Conservation (phyloP, 2,888 invertebrate genomes). For the Aporophyla lueneburgensis region DNA sequence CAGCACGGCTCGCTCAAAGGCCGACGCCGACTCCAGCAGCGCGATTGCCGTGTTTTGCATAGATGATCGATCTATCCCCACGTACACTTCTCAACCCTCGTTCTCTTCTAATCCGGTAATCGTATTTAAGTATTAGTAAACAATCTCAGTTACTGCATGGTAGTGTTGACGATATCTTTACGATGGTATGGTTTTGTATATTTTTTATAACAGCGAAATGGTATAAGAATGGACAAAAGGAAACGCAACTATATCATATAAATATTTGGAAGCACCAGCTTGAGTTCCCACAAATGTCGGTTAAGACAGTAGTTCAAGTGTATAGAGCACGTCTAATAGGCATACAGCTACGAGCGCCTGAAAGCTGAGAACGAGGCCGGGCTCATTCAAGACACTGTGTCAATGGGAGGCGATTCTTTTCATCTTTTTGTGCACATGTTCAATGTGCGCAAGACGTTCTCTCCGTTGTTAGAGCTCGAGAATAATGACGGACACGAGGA, state of each 20-base stretch:
- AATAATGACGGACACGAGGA: conserved; percentile 64
- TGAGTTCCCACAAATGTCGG: conserved; percentile 66
- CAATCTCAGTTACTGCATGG: conserved; percentile 65
- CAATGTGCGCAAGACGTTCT: conserved; percentile 75
- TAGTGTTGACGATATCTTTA: conserved; percentile 73
- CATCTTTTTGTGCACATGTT: conserved; percentile 79
- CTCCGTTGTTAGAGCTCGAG: conserved; percentile 58
- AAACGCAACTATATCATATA: conserved; percentile 51
- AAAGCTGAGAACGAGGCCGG: conserved; percentile 85
- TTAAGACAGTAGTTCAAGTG: conserved; percentile 68
- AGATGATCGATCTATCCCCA: conserved; percentile 82
- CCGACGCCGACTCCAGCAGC: conserved; percentile 87
- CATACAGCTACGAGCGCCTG: conserved; percentile 77
- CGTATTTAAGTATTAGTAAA: conserved; percentile 71
- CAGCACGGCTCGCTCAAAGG: conserved; percentile 87
- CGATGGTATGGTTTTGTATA: conserved; percentile 83
- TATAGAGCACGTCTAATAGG: conserved; percentile 75
- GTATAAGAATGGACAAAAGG: conserved; percentile 45
- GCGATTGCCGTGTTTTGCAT: conserved; percentile 90
- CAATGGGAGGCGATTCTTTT: conserved; percentile 84
- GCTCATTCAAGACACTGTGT: conserved; percentile 84
- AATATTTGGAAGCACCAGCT: conserved; percentile 51
- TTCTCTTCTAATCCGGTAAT: conserved; percentile 76
- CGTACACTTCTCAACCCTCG: conserved; percentile 71
- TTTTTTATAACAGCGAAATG: conserved; percentile 56